Conservation (phyloP, 2,888 invertebrate species). For the Caenorhabditis wallacei region DNA sequence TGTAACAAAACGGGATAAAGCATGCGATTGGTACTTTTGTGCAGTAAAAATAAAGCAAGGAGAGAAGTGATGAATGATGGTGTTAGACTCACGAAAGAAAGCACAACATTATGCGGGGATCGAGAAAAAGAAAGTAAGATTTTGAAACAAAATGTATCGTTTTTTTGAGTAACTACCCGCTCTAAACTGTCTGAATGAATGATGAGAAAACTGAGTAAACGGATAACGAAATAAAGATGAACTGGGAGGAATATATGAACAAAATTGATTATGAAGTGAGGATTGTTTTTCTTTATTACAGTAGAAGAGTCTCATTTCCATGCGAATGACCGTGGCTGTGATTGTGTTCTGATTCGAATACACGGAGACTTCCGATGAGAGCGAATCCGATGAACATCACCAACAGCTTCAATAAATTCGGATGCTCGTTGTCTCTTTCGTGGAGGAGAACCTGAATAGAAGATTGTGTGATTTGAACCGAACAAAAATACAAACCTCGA, state of each 20-base stretch:
- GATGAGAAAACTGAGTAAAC: background rate
- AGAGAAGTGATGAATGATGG: background rate
- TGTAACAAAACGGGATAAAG: background rate
- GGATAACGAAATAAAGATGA: background rate
- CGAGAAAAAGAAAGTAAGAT: background rate
- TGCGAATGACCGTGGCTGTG: conserved; percentile 29
- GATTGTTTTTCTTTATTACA: no score
- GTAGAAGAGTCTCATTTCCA: background rate
- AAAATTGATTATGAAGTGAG: conserved; percentile 3
- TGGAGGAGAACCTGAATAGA: conserved; percentile 84
- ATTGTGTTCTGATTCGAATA: conserved; percentile 64
- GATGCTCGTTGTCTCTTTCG: conserved; percentile 83
- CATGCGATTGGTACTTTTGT: background rate
- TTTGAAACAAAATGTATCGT: background rate
- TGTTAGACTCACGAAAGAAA: conserved; percentile 11
- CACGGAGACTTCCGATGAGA: conserved; percentile 78
- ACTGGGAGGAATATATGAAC: background rate
- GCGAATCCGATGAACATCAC: conserved; percentile 81
- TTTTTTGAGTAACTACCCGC: background rate
- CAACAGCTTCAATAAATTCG: conserved; percentile 80
- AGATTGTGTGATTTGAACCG: background rate
- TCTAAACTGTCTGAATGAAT: background rate
- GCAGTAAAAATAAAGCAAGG: conserved; percentile 6
- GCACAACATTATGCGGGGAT: conserved; percentile 3
- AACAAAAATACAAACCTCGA: conserved; percentile 88